Base-by-base conservation (phyloP, 2,797 vertebrate species). In the Anas bernieri region DNA sequence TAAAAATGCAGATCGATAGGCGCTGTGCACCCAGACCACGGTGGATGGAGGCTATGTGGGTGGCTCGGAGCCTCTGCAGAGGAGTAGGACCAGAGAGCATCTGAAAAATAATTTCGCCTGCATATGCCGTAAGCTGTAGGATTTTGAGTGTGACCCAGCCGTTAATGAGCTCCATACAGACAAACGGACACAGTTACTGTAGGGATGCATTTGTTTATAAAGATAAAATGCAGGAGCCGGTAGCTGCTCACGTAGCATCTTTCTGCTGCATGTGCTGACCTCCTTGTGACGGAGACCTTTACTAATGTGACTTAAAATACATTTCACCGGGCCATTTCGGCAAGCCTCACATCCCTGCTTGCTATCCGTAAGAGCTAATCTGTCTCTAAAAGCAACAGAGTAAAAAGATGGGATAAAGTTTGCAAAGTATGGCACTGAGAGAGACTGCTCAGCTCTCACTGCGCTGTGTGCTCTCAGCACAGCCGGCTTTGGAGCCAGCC, bases 151-250 rank as follows among this genome's bases (percentile, higher is more conserved):
- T 72, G 91, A 93, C 82, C 90, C 72, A 89, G 92, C 92, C 87
- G 85, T 95, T 94, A 96, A 96, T 77, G 87, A 96, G 83, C 92
- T 94, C 96, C 93, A 94, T 93, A 81, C 89, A 83, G 88, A 68
- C 90, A 94, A 86, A 75, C 1, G 25, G 48, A 48, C 39, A 61
- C 0, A 0, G 88, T 92, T 86, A 84, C 83, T 93, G 92, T 73
- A 94, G 93, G 83, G 92, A 68, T 2, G 1, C 35, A 4, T 83
- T 95, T 7, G 5, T 90, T 94, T 92, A 63, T 43, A 75, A 69
- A 90, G 88, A 66, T 87, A 91, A 96, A 94, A 63, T 72, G 0
- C n/a, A 21, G 69, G 76, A 93, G 79, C 55, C 11, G 54, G 76
- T 78, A 88, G 88, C 68, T 59, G 58, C 63, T 90, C 54, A 8